A percentile compares a stretch with the other conserved stretches of the same genome.
These are phyloP conservation scores for Aythya baeri DNA, from an alignment of 2,113 vertebrate genomes.

Conservation along the genomic window DNA sequence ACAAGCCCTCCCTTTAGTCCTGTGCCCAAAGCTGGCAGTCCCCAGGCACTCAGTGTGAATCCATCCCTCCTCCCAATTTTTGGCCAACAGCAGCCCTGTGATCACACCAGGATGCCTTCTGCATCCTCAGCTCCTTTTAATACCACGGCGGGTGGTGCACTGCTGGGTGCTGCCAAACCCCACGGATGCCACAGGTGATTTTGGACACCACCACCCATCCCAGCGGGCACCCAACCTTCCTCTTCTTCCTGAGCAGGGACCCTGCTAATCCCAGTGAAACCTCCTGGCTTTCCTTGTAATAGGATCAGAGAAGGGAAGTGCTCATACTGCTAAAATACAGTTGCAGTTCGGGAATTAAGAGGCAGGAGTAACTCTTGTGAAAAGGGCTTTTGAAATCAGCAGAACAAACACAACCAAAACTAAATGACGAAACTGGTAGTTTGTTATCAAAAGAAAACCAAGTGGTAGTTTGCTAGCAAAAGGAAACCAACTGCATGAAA, in stretches of 20 bases:
- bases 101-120: neutral
- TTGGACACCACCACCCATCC: neutral
- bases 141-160: neutral
- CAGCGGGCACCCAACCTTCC: neutral
- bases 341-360: neutral
- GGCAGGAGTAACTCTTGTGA: neutral
- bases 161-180: neutral
- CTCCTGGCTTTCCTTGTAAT: neutral
- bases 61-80: neutral
- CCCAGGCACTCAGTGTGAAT: neutral
- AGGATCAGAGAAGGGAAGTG: neutral
- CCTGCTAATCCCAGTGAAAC: rapidly evolving
- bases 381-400: neutral
- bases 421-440: neutral
- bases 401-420: neutral
- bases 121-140: neutral
- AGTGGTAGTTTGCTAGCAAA: neutral
- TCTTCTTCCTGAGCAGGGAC: neutral
- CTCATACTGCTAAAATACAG: neutral
- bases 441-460: neutral
- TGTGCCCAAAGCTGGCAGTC: neutral
- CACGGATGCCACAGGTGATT: neutral
- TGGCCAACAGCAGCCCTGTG: rapidly evolving
- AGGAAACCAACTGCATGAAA: neutral
- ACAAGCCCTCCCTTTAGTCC: neutral